Evolutionary conservation across 2,888 invertebrate genomes (phyloP), one percentile per base, ranked within the genome.

Genomic region (Miltochrista miniata): DNA sequence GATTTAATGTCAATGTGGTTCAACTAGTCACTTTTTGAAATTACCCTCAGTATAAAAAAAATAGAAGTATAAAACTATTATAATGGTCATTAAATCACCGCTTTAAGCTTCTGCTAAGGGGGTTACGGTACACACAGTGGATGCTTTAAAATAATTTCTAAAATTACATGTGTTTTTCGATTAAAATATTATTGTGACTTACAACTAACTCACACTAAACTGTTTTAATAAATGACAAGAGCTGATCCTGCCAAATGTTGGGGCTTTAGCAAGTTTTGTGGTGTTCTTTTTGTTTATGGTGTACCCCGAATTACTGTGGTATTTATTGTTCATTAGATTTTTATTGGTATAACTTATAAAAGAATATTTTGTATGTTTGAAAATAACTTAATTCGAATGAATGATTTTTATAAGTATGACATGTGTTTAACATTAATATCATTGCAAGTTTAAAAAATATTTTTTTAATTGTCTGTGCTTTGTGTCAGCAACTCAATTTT

Each of bases 221-320:
- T 48, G 50, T 57, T 53, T n/a, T 30, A 56, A 57, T 48, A 52
- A 38, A 57, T 56, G 54, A 56, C 53, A 54, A 51, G 43, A 57
- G 71, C 71, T 71, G 68, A 64, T 76, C 69, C 75, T 72, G 78
- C 78, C 79, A 74, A 76, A 66, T 67, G 61, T 51, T 69, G 64
- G 62, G 65, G 63, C 70, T 70, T 74, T 75, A 74, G 76, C 69
- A 61, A 64, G 55, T 72, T 81, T 82, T 85, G 81, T 74, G 64
- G 76, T 85, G 85, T 82, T 84, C 83, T 83, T 83, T 83, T 82
- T 78, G 73, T 56, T 70, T 56, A 34, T 48, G 49, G 46, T 51
- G 31, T 56, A 64, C 62, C 42, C 62, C 44, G 35, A 52, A 54
- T 54, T 51, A 35, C 43, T 47, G 48, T 46, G n/a, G 30, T 10